phyloP scores from a whole-genome alignment of 2,113 vertebrate genomes.

The Chroicocephalus ridibundus region DNA sequence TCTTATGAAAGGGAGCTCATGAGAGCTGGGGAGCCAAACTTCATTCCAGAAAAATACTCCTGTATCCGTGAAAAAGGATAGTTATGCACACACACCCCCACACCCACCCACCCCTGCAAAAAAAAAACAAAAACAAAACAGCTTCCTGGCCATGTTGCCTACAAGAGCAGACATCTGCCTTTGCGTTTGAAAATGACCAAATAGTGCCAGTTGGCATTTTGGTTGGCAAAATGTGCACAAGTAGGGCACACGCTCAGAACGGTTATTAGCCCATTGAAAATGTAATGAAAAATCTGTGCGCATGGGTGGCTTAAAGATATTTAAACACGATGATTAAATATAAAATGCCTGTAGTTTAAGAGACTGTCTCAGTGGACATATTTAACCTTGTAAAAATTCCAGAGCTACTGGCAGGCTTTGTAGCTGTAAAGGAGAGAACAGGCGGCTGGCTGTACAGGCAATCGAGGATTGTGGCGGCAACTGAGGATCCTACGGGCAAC shows the following conservation, averaged over 20 bases:
- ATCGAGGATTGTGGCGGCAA: neutral
- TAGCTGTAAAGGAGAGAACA: neutral
- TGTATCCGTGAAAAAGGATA: neutral
- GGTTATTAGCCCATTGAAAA: neutral
- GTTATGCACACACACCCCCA: neutral
- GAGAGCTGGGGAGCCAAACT: neutral
- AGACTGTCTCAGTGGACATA: neutral
- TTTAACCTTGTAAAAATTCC: neutral
- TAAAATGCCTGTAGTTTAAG: neutral
- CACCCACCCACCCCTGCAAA: neutral
- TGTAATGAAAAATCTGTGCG: neutral
- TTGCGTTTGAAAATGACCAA: neutral
- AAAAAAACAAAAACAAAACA: too few species aligned
- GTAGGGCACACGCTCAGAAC: neutral
- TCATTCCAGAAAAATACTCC: neutral
- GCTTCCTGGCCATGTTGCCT: neutral
- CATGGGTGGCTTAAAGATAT: neutral
- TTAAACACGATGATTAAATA: constrained; percentile 22
- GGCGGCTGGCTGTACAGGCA: neutral
- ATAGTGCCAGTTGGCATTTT: constrained; percentile 12
- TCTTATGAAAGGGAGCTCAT: neutral
- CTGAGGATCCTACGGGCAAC: neutral
- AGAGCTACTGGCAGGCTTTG: neutral
- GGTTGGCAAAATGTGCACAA: neutral
- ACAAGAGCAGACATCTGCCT: constrained; percentile 40